Evolutionary conservation across 2,113 vertebrate genomes (phyloP).

Genomic region (Tupaia tana): DNA sequence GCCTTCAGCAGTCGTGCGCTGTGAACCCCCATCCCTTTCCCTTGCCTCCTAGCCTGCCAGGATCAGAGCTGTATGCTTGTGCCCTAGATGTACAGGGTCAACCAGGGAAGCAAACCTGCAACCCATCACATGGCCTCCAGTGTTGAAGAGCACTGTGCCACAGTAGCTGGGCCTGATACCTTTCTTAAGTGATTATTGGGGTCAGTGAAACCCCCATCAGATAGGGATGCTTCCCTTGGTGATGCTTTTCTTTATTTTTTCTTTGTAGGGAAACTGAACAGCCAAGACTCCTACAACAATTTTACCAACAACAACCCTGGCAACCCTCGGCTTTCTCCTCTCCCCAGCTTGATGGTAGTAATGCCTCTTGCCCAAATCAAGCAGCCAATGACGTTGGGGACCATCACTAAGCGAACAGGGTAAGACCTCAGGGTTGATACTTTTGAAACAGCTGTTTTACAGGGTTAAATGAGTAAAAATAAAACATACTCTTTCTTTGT

Average conservation of each 20-base stretch:
- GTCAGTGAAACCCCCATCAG: background rate
- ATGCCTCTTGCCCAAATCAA: slow-evolving; percentile 98
- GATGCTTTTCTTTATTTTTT: slow-evolving; percentile 65
- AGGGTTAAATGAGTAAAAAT: background rate
- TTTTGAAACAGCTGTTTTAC: background rate
- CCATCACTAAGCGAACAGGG: slow-evolving; percentile 98
- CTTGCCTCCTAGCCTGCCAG: too few species aligned
- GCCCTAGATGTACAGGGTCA: too few species aligned
- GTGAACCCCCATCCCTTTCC: too few species aligned
- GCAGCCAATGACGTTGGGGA: slow-evolving; percentile 97
- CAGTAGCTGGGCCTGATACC: too few species aligned
- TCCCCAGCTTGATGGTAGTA: slow-evolving; percentile 94
- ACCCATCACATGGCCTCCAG: too few species aligned
- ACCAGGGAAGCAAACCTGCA: too few species aligned
- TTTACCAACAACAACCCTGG: slow-evolving; percentile 97
- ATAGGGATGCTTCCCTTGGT: background rate
- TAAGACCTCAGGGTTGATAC: slow-evolving; percentile 84
- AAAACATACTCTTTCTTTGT: background rate
- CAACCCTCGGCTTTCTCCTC: slow-evolving; percentile 94
- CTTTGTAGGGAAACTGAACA: slow-evolving; percentile 90
- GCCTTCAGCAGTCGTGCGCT: too few species aligned
- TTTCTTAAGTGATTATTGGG: background rate
- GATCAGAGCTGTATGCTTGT: too few species aligned
- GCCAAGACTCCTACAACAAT: slow-evolving; percentile 97
- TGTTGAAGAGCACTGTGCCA: too few species aligned